Evolutionary conservation across 2,797 vertebrate genomes (phyloP).

Genomic region (Mus minutoides): DNA sequence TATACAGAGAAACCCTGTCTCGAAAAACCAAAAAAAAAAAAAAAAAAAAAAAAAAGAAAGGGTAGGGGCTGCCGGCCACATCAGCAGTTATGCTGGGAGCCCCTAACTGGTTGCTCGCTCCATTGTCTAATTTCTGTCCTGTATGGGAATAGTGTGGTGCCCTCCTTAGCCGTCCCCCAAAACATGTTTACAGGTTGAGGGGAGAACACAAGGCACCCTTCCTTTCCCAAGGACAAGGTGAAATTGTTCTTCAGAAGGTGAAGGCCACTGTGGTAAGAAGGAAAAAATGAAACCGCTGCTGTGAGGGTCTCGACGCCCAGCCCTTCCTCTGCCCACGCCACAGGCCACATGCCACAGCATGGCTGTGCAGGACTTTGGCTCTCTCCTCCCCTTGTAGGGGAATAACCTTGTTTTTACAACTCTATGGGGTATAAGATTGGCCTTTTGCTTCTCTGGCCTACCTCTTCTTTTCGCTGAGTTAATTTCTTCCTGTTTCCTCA

Average conservation of each 20-base stretch:
- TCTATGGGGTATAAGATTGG: not conserved
- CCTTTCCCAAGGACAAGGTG: not conserved
- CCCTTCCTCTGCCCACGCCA: not conserved
- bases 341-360: not conserved
- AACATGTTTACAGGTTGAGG: conserved; percentile 55
- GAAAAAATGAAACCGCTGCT: not conserved
- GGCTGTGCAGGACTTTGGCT: not conserved
- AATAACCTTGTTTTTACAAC: not conserved
- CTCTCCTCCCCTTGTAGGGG: not conserved
- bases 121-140: not conserved
- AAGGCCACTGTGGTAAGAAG: not conserved
- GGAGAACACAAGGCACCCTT: not conserved
- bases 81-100: accelerated
- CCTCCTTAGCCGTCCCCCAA: not conserved
- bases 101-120: not conserved
- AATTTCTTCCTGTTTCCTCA: not conserved
- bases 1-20: no score
- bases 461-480: conserved; percentile 62
- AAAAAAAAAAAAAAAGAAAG: no score
- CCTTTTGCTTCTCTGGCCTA: conserved; percentile 59
- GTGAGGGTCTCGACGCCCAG: not conserved
- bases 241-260: not conserved
- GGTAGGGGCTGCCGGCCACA: no score
- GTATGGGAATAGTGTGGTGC: not conserved
- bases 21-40: no score